phyloP scores from a whole-genome alignment of 2,888 invertebrate species.

The Watsonalla binaria region DNA sequence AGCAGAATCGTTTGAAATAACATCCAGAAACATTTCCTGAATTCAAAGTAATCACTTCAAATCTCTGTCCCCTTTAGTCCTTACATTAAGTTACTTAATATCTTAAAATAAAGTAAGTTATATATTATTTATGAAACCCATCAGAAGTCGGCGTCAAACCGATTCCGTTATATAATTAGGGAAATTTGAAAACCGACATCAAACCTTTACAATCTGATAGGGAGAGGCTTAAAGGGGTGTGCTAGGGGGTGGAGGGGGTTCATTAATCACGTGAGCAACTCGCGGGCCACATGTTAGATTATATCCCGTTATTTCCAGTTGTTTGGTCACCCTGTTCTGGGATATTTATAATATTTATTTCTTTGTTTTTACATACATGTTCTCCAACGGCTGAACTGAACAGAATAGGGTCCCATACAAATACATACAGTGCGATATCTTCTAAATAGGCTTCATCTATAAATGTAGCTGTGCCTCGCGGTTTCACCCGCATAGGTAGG shows the following conservation, averaged over 20 bases:
- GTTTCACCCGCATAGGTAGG: too few relatives aligned
- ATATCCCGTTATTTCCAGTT: constrained; percentile 43
- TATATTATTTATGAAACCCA: constrained; percentile 18
- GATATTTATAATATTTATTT: constrained; percentile 4
- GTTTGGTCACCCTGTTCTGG: constrained; percentile 37
- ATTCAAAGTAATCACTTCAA: background rate
- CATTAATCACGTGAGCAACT: constrained; percentile 67
- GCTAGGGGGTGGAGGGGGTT: constrained; percentile 20
- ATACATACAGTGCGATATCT: too few relatives aligned
- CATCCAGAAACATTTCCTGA: too few relatives aligned
- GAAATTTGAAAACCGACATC: constrained; percentile 68
- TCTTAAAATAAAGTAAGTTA: background rate
- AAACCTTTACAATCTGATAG: constrained; percentile 37
- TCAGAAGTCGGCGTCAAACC: constrained; percentile 42
- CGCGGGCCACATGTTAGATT: constrained; percentile 54
- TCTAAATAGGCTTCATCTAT: too few relatives aligned
- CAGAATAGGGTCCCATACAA: too few relatives aligned
- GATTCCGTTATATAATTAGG: constrained; percentile 67
- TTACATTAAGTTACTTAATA: too few relatives aligned
- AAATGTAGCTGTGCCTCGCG: too few relatives aligned
- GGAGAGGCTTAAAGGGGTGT: constrained; percentile 10
- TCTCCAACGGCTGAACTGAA: too few relatives aligned
- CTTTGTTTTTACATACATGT: background rate
- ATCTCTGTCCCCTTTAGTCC: background rate
- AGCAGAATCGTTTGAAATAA: too few relatives aligned